Evolutionary conservation across 1,140 invertebrate species (phyloP), one percentile per base, ranked within the genome.

Genomic region (Charaxes varanes): DNA sequence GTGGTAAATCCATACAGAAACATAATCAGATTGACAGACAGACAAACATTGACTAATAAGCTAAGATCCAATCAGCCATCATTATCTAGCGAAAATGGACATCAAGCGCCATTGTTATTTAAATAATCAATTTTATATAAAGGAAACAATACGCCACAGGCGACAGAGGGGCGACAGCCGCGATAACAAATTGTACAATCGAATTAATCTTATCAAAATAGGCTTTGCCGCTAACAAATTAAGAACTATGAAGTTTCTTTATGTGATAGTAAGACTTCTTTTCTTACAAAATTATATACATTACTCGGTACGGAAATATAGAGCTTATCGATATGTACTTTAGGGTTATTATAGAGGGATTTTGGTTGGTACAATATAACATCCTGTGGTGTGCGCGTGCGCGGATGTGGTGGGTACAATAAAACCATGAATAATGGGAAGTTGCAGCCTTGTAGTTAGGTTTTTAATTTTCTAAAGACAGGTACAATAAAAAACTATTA

Each of bases 321-420:
- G 7, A 4, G 27, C 18, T 45, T 62, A 51, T 47, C 6, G 4
- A 2, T 10, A 6, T 17, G 1, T 13, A 1, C 4, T 10, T 48
- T 53, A 46, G 18, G 40, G 28, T 27, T 19, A 16, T 1, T 6
- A 6, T 17, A 7, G 11, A 28, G 6, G 8, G 11, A 3, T 10
- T 4, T 22, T 2, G 7, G 17, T 17, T 38, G 23, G 44, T 41
- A 18, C 21, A 17, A 8, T 1, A 24, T 26, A 43, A 46, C 67
- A 70, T 77, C 72, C 72, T 69, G 72, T 65, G 57, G 56, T 44
- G 38, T 45, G 46, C 62, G 62, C 57, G 53, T 53, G 67, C 62
- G 47, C 69, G 72, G 72, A 77, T 77, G 72, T 65, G 69, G 69
- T 49, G 53, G 55, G 37, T 38, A 52, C 51, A 66, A 58, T 56